Evolutionary conservation across 2,888 invertebrate species (phyloP), one percentile per base, ranked within the genome.

Genomic region (Drosophila affinis): DNA sequence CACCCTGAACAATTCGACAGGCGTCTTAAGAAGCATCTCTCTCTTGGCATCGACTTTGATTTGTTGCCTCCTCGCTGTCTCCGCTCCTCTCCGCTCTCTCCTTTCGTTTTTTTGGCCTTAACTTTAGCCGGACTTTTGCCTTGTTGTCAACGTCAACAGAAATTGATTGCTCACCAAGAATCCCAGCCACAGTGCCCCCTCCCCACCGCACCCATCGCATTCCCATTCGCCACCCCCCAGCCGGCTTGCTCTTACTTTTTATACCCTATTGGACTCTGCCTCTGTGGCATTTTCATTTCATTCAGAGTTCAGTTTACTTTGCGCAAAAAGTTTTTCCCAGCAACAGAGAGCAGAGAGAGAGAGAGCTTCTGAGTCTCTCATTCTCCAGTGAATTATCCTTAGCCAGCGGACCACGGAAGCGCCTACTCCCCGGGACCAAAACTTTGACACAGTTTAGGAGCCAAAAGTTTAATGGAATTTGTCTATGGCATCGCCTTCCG

Each of bases 271-370:
- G 72, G 56, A 73, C 71, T 65, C 77, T 87, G 87, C 87, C 89
- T 85, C 89, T 89, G 83, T 89, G 88, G 88, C 88, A 89, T 82
- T 85, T 89, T 89, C 85, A 85, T 85, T 85, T 89, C 85, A 87
- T 85, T 85, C 83, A 76, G 67, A 67, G 88, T 87, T 85, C 70
- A 82, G 89, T 85, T 85, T 85, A 87, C 88, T 89, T 85, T 85
- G 69, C 80, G 74, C 76, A 76, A 82, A 85, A 89, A 72, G 80
- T 85, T 87, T 80, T 74, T 47, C 49, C 67, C 39, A 39, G 39
- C 39, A 39, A 34, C 6, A 12, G 1, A 14, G 14, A 24, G 24
- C 4, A 34, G 34, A 34, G 34, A 12, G 34, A 12, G 34, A 67
- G 65, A 56, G 69, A 82, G 85, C 77, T 67, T 67, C 65, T 44